A percentile compares a stretch with the other conserved stretches of the same genome.
Evolutionary conservation across 1,140 invertebrate species (phyloP).

Genomic region (Drosophila auraria): DNA sequence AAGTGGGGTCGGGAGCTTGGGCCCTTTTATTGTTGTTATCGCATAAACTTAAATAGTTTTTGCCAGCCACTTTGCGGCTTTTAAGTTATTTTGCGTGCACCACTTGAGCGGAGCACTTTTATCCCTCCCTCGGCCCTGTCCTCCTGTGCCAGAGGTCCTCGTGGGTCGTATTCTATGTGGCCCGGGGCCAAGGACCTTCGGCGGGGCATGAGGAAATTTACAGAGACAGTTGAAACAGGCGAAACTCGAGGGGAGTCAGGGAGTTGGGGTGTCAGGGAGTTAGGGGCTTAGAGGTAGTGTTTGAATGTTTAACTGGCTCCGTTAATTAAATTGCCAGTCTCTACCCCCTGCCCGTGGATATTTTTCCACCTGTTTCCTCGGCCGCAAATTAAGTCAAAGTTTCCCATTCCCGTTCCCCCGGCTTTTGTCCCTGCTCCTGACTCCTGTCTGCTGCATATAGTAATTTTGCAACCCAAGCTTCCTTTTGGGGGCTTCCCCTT

Average conservation of each 20-base stretch:
- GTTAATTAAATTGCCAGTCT: constrained; percentile 60
- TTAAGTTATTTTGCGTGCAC: constrained; percentile 81
- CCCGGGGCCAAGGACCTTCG: constrained; percentile 38
- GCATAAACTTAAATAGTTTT: constrained; percentile 81
- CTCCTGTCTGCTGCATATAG: constrained; percentile 54
- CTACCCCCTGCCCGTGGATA: constrained; percentile 2
- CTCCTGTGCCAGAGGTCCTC: constrained; percentile 19
- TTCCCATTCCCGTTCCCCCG: constrained; percentile 30
- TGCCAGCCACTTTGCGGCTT: constrained; percentile 81
- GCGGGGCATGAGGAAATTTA: constrained; percentile 1
- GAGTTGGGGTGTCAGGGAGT: constrained; percentile 1
- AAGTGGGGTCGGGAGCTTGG: constrained; percentile 17
- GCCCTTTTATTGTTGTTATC: constrained; percentile 75
- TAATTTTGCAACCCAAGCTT: constrained; percentile 52
- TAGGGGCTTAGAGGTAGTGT: constrained; percentile 28
- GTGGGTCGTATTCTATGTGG: constrained; percentile 15
- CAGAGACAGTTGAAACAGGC: constrained; percentile 30
- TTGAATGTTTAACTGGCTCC: constrained; percentile 57
- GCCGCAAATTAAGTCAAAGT: constrained; percentile 53
- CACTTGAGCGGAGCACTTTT: constrained; percentile 64
- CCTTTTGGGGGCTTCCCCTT: constrained; percentile 57
- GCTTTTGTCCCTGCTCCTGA: constrained; percentile 1
- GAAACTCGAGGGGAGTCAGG: constrained; percentile 3
- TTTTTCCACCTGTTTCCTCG: constrained; percentile 42
- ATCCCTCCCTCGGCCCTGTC: constrained; percentile 9